These are phyloP conservation scores for Neopipo cinnamomea DNA, from an alignment of 2,113 vertebrate species.

Conservation along the genomic window DNA sequence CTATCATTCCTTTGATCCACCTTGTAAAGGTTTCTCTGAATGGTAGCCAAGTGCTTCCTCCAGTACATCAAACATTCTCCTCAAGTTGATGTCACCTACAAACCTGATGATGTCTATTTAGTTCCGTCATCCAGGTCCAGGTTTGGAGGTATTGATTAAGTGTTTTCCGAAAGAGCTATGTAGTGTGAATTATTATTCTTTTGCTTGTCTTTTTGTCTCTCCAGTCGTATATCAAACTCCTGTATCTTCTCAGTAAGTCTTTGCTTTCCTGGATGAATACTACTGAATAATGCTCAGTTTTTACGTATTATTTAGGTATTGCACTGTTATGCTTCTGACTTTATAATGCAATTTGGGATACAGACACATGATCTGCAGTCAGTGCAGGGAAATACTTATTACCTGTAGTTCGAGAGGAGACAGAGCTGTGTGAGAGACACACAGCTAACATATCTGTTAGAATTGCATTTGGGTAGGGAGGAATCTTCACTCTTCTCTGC, in stretches of 20 bases:
- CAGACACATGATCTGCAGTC: neutral
- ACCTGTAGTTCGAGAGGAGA: neutral
- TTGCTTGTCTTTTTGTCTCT: neutral
- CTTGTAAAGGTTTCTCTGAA: neutral
- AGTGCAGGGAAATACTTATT: neutral
- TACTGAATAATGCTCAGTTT: neutral
- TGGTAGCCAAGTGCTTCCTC: neutral
- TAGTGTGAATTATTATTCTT: neutral
- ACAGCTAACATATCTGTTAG: neutral
- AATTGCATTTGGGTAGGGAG: neutral
- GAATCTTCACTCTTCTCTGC: neutral
- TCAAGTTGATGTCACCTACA: neutral
- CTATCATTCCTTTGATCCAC: neutral
- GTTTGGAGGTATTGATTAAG: neutral
- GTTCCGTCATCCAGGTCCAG: neutral
- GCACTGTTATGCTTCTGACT: neutral
- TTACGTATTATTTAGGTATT: neutral
- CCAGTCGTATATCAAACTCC: neutral
- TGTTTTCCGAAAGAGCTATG: neutral
- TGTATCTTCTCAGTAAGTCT: neutral
- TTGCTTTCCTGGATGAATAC: conserved; percentile 19
- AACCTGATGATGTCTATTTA: neutral
- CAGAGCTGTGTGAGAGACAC: neutral
- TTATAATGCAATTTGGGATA: neutral
- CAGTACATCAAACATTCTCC: neutral